Evolutionary conservation across 1,140 invertebrate species (phyloP), one percentile per base, ranked within the genome.

Genomic region (Sinonovacula constricta): DNA sequence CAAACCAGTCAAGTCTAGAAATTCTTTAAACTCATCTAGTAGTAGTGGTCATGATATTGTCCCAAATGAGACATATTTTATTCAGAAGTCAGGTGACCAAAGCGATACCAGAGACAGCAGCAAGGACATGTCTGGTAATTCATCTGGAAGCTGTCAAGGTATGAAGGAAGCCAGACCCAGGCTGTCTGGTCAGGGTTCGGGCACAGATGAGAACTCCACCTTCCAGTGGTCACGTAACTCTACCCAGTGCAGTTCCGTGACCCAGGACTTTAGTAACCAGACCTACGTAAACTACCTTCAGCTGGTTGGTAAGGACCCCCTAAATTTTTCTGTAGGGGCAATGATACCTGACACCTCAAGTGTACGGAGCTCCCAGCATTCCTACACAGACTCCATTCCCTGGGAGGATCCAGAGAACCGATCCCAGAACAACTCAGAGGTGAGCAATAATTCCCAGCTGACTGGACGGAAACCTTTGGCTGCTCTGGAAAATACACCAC

Each of bases 401-500:
- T 78, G 75, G 75, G 75, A 78, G 31, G 66, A 78, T 24, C 39
- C 65, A 0, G 57, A 26, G 18, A 45, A 71, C 30, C 59, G 34
- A 36, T 51, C 39, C 10, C 31, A 56, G 28, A 45, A 70, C 1
- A 53, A 28, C 22, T 18, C 45, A 26, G 60, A 51, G 12, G 36
- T 36, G 26, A 14, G 51, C 30, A 69, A 56, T 62, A 39, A 31
- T 2, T 66, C 36, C 12, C 60, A 63, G 34, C 33, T 26, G 28
- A 30, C n/a, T 3, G 24, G 28, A 49, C 54, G 83, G 63, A 69
- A 79, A 34, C 72, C 77, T 12, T 65, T 84, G 18, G 67, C 70
- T 31, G 49, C 78, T 51, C 45, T 84, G n/a, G 81, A 84, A 22
- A 84, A 84, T 45, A 82, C 74, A 15, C 83, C 78, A 28, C 74